Evolutionary conservation across 2,797 vertebrate genomes (phyloP).

Genomic region (Phrynocephalus vlangalii): DNA sequence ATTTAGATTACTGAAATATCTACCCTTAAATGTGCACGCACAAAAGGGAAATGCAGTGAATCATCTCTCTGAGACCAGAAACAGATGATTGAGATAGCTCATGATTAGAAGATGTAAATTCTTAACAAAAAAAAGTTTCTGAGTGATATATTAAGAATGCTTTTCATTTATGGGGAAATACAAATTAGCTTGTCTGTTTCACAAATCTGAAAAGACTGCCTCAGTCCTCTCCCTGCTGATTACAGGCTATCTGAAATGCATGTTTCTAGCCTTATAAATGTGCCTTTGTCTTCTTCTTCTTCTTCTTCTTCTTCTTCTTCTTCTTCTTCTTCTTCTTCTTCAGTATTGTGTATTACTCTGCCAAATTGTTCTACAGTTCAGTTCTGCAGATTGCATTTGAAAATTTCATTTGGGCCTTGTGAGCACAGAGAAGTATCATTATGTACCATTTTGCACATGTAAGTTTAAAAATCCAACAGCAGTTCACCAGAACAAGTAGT

Average conservation of each 20-base stretch:
- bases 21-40: neutral
- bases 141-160: too few relatives aligned
- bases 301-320: too few relatives aligned
- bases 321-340: neutral
- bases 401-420: slow-evolving; percentile 20
- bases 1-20: neutral
- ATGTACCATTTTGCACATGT: neutral
- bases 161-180: too few relatives aligned
- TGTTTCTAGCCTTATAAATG: too few relatives aligned
- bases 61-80: neutral
- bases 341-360: neutral
- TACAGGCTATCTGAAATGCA: too few relatives aligned
- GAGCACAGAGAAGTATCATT: neutral
- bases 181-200: too few relatives aligned
- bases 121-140: too few relatives aligned
- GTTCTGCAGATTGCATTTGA: neutral
- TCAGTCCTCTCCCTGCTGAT: too few relatives aligned
- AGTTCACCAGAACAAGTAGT: neutral
- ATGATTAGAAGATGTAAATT: too few relatives aligned
- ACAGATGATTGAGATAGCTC: too few relatives aligned
- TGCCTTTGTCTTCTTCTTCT: too few relatives aligned
- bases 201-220: too few relatives aligned
- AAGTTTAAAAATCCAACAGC: neutral
- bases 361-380: neutral
- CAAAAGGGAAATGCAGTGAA: neutral